These are phyloP conservation scores for Euschistus heros DNA, from an alignment of 1,140 invertebrate genomes.

Conservation along the genomic window DNA sequence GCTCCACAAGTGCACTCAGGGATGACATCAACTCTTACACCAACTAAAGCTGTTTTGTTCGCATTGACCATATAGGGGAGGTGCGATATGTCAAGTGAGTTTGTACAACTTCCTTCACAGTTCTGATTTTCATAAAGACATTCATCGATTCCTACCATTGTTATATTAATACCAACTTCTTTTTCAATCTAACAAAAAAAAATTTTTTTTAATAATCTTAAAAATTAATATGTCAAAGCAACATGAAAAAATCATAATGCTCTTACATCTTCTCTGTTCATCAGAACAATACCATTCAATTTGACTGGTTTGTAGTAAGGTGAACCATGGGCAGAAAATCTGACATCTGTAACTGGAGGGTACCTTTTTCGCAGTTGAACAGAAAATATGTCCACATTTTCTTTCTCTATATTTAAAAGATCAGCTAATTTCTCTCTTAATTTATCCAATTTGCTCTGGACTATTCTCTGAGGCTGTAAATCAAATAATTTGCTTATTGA, in stretches of 20 bases:
- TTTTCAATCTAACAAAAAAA: constrained; percentile 63
- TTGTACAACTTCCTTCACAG: constrained; percentile 93
- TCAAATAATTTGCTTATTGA: neutral
- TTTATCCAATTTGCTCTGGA: constrained; percentile 76
- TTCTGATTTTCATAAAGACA: constrained; percentile 90
- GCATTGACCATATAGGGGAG: constrained; percentile 92
- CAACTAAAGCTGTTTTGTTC: constrained; percentile 89
- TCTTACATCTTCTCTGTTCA: constrained; percentile 74
- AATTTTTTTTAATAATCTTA: neutral
- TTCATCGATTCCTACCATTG: constrained; percentile 95
- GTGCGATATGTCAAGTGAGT: constrained; percentile 75
- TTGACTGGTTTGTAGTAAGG: constrained; percentile 91
- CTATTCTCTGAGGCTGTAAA: constrained; percentile 57
- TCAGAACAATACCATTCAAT: constrained; percentile 86
- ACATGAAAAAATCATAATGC: neutral
- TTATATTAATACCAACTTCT: constrained; percentile 87
- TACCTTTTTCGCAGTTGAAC: constrained; percentile 75
- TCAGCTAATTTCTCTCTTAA: constrained; percentile 79
- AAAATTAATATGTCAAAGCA: neutral
- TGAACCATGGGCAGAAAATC: constrained; percentile 90
- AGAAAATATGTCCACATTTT: constrained; percentile 93
- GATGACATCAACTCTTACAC: constrained; percentile 77
- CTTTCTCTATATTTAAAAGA: constrained; percentile 66
- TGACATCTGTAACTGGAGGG: constrained; percentile 81
- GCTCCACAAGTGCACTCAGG: constrained; percentile 86